A percentile compares a stretch with the other conserved stretches of the same genome.
These are phyloP conservation scores for Calcarius lapponicus DNA, from an alignment of 2,797 vertebrate species.

Conservation along the genomic window DNA sequence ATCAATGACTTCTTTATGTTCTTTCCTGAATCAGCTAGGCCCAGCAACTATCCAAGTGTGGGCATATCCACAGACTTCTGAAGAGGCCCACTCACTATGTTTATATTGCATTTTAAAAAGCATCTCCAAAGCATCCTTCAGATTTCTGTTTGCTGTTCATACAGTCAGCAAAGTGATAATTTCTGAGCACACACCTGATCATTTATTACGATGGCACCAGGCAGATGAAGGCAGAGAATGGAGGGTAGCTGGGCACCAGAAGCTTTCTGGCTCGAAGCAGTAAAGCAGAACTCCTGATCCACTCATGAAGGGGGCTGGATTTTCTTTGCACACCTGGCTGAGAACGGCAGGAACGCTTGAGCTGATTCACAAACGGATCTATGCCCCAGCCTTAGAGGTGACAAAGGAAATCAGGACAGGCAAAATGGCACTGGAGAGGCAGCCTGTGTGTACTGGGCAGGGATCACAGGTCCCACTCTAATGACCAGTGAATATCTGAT, in stretches of 20 bases:
- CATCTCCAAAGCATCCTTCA: background rate
- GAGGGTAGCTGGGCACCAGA: background rate
- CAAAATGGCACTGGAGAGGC: background rate
- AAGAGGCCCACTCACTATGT: background rate
- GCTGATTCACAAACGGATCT: background rate
- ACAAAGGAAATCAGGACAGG: background rate
- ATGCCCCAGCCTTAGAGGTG: background rate
- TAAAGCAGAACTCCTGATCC: background rate
- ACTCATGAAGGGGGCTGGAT: background rate
- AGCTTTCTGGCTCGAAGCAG: background rate
- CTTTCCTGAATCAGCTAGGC: background rate
- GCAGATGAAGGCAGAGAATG: background rate
- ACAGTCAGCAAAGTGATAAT: background rate
- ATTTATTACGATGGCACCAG: background rate
- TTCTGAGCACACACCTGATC: background rate
- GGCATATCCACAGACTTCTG: background rate
- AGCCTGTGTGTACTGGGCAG: rapidly evolving
- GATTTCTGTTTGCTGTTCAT: background rate
- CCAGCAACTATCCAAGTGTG: background rate
- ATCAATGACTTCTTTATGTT: background rate
- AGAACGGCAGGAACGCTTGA: background rate
- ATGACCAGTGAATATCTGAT: background rate
- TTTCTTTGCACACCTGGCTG: background rate
- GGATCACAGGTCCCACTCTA: background rate
- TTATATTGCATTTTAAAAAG: background rate